Percentiles rank a stretch among this genome's conserved stretches.
Evolutionary conservation across 2,888 invertebrate species (phyloP).

Genomic region (Nebria salina): DNA sequence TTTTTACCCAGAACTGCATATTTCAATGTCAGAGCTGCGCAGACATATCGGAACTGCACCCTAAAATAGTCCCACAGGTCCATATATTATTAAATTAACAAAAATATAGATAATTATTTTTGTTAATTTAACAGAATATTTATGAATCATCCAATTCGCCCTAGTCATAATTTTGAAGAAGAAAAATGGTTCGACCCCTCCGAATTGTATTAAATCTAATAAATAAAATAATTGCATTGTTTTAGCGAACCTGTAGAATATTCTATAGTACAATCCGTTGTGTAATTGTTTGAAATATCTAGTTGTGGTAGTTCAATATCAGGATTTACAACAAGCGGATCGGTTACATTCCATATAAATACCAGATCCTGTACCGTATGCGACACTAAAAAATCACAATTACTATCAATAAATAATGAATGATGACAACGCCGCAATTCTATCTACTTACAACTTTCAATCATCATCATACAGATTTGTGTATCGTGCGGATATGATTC

Average conservation of each 20-base stretch:
- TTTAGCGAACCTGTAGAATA: conserved; percentile 75
- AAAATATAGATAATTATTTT: not conserved
- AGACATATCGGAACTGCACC: not conserved
- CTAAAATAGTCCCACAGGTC: not conserved
- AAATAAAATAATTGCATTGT: too few relatives aligned
- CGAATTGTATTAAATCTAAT: too few relatives aligned
- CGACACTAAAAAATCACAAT: conserved; percentile 70
- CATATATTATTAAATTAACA: not conserved
- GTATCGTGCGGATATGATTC: conserved; percentile 94
- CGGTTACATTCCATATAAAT: conserved; percentile 89
- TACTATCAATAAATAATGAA: not conserved
- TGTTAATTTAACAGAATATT: not conserved
- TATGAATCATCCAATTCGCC: too few relatives aligned
- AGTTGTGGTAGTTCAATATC: conserved; percentile 90
- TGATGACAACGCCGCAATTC: conserved; percentile 37
- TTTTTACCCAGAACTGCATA: too few relatives aligned
- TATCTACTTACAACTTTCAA: conserved; percentile 85
- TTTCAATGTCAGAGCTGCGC: too few relatives aligned
- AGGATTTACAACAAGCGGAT: conserved; percentile 86
- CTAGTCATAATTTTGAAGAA: too few relatives aligned
- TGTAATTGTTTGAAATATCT: conserved; percentile 86
- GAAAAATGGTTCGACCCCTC: too few relatives aligned
- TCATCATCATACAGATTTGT: conserved; percentile 93
- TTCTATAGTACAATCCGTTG: conserved; percentile 88
- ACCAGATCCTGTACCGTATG: conserved; percentile 90